These are phyloP conservation scores for Trichoplusia ni DNA, from an alignment of 1,140 invertebrate species.

Conservation along the genomic window DNA sequence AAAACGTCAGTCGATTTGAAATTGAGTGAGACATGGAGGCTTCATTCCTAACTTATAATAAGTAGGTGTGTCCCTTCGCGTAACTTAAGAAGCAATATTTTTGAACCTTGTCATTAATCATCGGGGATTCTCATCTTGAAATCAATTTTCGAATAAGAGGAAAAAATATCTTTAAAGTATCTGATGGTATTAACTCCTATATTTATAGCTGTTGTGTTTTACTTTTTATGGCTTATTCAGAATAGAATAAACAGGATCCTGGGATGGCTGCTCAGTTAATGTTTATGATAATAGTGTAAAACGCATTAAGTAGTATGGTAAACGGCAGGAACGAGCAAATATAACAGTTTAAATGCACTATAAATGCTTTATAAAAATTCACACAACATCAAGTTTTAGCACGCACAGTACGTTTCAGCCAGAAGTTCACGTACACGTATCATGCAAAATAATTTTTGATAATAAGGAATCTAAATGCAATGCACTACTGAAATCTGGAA, in stretches of 20 bases:
- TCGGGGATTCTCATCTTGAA: background rate
- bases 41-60: background rate
- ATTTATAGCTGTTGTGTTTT: background rate
- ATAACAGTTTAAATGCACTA: too few relatives aligned
- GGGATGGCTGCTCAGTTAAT: background rate
- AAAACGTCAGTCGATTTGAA: background rate
- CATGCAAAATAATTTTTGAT: background rate
- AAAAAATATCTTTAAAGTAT: background rate
- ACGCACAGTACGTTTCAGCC: background rate
- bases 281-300: background rate
- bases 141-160: background rate
- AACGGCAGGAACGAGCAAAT: background rate
- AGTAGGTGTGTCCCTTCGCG: background rate
- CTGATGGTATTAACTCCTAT: background rate
- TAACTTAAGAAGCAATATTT: background rate
- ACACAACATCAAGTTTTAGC: background rate
- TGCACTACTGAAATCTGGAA: background rate
- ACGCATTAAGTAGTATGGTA: background rate
- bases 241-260: background rate
- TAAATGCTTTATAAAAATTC: background rate
- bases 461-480: background rate
- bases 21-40: background rate
- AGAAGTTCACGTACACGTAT: background rate
- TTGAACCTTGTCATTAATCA: background rate
- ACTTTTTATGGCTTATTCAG: background rate